These are phyloP conservation scores for Yoshiicerus persimilis DNA, from an alignment of 1,140 invertebrate genomes.

Conservation along the genomic window DNA sequence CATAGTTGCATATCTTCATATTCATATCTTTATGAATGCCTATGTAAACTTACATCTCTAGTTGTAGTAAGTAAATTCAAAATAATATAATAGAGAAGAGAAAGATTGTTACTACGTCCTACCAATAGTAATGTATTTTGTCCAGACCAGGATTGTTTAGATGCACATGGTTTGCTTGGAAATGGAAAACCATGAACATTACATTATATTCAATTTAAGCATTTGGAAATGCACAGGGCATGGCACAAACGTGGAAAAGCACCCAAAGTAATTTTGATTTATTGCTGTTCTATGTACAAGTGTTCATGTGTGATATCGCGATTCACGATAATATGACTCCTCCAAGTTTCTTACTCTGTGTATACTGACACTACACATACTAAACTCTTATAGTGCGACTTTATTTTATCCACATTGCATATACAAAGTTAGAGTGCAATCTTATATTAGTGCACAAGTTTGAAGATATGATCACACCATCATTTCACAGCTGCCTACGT, in stretches of 20 bases:
- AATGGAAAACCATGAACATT: background rate
- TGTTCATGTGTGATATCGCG: constrained; percentile 1
- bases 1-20: no score
- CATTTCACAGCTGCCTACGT: background rate
- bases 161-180: no score
- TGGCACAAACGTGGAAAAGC: background rate
- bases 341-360: background rate
- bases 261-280: background rate
- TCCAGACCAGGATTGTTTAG: no score
- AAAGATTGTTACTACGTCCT: no score
- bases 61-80: background rate
- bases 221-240: background rate
- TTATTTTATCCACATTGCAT: background rate
- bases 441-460: background rate
- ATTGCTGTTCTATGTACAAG: background rate
- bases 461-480: background rate
- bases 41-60: background rate
- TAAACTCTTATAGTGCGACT: background rate
- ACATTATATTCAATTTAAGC: background rate
- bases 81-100: background rate
- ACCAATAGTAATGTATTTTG: no score
- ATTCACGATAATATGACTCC: background rate
- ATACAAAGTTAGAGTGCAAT: background rate
- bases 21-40: no score
- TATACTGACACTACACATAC: background rate